Evolutionary conservation across 2,113 vertebrate species (phyloP).

Genomic region (Brachyhypopomus gauderio): DNA sequence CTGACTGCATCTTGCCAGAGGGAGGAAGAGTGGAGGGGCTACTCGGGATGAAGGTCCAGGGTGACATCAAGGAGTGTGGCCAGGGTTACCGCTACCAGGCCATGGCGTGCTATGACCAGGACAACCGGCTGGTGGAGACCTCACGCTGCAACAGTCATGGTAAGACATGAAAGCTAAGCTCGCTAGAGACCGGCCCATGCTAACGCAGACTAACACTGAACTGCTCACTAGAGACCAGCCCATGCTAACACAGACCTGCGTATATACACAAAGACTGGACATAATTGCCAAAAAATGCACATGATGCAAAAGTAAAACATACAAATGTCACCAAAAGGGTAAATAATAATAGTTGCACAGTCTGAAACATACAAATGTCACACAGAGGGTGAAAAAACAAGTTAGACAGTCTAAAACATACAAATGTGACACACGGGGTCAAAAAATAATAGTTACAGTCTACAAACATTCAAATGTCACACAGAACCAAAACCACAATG

Average conservation of each 20-base stretch:
- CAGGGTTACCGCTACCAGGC: slow-evolving; percentile 96
- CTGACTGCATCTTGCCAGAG: slow-evolving; percentile 92
- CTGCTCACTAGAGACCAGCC: neutral
- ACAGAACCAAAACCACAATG: no score
- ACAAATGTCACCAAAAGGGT: neutral
- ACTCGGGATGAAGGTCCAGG: slow-evolving; percentile 87
- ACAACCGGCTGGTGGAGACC: slow-evolving; percentile 89
- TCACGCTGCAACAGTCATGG: slow-evolving; percentile 96
- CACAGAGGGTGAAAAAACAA: no score
- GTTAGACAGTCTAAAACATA: no score
- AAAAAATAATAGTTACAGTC: neutral
- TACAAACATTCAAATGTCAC: neutral
- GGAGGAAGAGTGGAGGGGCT: slow-evolving; percentile 80
- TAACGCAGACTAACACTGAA: no score
- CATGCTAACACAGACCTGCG: neutral
- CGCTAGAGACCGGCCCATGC: neutral
- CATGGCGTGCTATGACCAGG: slow-evolving; percentile 95
- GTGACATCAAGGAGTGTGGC: slow-evolving; percentile 92
- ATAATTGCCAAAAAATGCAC: no score
- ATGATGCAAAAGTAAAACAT: neutral
- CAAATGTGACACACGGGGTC: no score
- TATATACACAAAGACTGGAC: no score
- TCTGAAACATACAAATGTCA: no score
- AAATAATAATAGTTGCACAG: no score
- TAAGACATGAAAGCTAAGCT: slow-evolving; percentile 57